These are phyloP conservation scores for Eupsittula cactorum DNA, from an alignment of 2,113 vertebrate species.

Conservation along the genomic window DNA sequence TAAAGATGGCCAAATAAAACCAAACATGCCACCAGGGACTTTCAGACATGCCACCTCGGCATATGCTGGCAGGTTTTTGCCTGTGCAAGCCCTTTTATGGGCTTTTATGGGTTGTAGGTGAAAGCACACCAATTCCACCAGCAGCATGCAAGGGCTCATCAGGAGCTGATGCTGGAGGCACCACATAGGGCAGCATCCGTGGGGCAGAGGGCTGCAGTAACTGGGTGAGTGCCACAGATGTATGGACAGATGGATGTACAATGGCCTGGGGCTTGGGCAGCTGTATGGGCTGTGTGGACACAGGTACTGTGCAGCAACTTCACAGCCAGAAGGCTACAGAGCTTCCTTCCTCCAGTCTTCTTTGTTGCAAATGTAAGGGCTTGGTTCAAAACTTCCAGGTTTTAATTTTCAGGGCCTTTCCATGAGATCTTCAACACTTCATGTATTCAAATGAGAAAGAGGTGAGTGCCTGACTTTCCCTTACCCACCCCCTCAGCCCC, in stretches of 20 bases:
- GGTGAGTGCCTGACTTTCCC: not conserved
- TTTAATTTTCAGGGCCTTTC: not conserved
- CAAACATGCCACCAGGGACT: not conserved
- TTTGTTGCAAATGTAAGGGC: not conserved
- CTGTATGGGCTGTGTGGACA: not conserved
- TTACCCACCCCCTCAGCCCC: not conserved
- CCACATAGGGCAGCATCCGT: not conserved
- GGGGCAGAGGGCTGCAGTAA: fast-evolving
- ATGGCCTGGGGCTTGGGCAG: not conserved
- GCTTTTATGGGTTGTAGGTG: not conserved
- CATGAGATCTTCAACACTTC: not conserved
- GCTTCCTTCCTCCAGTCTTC: not conserved
- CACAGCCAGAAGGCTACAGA: not conserved
- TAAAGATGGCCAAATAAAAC: not conserved
- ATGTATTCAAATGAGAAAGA: not conserved
- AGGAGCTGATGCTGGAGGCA: not conserved
- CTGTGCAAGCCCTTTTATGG: fast-evolving
- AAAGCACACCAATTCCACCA: fast-evolving
- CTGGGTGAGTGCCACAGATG: not conserved
- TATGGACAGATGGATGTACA: not conserved
- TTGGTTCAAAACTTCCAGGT: not conserved
- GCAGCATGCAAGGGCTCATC: not conserved
- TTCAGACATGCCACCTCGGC: not conserved
- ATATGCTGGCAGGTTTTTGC: not conserved
- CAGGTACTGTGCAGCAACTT: not conserved